Conservation (phyloP, 2,888 invertebrate genomes). For the Eupithecia tripunctaria region DNA sequence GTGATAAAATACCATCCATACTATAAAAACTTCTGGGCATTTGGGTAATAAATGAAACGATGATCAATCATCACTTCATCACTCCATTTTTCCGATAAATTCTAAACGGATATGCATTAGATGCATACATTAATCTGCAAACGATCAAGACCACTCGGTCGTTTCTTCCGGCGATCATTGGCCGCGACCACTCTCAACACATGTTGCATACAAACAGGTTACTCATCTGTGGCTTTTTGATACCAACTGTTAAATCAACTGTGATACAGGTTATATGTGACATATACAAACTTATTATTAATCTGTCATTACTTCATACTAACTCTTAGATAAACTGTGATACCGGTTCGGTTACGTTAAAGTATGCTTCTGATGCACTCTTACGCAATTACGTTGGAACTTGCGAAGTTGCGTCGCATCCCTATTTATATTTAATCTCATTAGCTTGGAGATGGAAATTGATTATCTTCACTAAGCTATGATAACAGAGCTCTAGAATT, state of each 20-base stretch:
- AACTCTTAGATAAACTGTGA: conserved; percentile 2
- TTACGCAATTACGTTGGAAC: conserved; percentile 40
- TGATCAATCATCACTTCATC: not conserved
- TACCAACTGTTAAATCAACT: conserved; percentile 10
- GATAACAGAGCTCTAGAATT: not conserved
- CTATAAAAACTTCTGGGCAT: not conserved
- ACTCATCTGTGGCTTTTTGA: not conserved
- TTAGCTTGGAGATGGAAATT: not conserved
- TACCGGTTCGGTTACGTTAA: conserved; percentile 12
- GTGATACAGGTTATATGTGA: conserved; percentile 9
- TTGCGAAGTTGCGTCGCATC: conserved; percentile 45
- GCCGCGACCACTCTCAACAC: conserved; percentile 69
- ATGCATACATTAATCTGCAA: conserved; percentile 16
- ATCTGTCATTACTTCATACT: conserved; percentile 7
- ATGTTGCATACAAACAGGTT: conserved; percentile 47
- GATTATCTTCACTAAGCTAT: not conserved
- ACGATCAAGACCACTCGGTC: conserved; percentile 51
- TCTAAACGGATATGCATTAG: not conserved
- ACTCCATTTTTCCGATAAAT: not conserved
- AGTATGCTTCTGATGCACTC: conserved; percentile 6
- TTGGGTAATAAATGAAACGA: not conserved
- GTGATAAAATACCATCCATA: not conserved
- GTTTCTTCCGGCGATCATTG: conserved; percentile 57
- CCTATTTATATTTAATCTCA: conserved; percentile 23
- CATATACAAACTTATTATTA: conserved; percentile 5